Evolutionary conservation across 2,888 invertebrate genomes (phyloP), one percentile per base, ranked within the genome.

Genomic region (Augiades crinisus): DNA sequence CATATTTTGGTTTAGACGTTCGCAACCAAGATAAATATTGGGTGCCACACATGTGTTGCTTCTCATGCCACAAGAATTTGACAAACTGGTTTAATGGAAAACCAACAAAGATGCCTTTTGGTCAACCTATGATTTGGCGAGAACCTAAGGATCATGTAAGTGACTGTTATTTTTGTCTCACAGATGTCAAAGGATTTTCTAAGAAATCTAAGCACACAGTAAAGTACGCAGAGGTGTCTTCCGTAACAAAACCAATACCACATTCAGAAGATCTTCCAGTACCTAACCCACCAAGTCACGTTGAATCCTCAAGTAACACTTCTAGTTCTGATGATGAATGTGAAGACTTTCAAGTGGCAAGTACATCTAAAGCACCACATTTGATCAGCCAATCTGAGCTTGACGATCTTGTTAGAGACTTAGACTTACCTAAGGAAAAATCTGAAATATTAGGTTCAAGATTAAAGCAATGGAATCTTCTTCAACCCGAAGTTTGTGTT

Each of bases 61-160:
- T n/a, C n/a, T n/a, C n/a, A n/a, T n/a, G n/a, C n/a, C n/a, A n/a
- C n/a, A n/a, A n/a, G n/a, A n/a, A n/a, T n/a, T n/a, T n/a, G n/a
- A n/a, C n/a, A n/a, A n/a, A n/a, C n/a, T n/a, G n/a, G n/a, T n/a
- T n/a, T n/a, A n/a, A n/a, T n/a, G n/a, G n/a, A n/a, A n/a, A n/a
- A n/a, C n/a, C n/a, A n/a, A n/a, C n/a, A n/a, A n/a, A n/a, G n/a
- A n/a, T n/a, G n/a, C n/a, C n/a, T n/a, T n/a, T n/a, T n/a, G n/a
- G n/a, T n/a, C n/a, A n/a, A 56, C 56, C 60, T 55, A 60, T 54
- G 47, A 55, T 60, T 47, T 59, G 60, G 56, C 43, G 53, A 53
- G 56, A 60, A 54, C 56, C 57, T 34, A 59, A 31, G 41, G 54
- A 57, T 44, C 57, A 54, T 55, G 43, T 47, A 47, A 55, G 34